A percentile compares a stretch with the other conserved stretches of the same genome.
Conservation (phyloP, 2,113 vertebrate genomes). For the Melanotaenia duboulayi region DNA sequence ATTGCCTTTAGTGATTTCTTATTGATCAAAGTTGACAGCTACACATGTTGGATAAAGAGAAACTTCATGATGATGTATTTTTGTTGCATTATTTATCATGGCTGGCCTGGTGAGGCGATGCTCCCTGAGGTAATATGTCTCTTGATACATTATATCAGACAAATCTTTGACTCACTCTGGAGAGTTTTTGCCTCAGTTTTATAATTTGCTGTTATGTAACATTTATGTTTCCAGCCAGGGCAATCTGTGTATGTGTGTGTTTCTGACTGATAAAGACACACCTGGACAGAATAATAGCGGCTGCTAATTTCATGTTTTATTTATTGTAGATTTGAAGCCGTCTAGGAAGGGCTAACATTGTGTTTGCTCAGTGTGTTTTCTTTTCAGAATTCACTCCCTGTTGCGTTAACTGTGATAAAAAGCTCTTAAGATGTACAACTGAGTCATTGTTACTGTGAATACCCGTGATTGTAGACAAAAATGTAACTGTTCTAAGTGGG, state of each 20-base stretch:
- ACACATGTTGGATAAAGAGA: slow-evolving; percentile 82
- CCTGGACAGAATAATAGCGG: slow-evolving; percentile 19
- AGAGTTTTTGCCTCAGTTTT: slow-evolving; percentile 63
- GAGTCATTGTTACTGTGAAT: slow-evolving; percentile 19
- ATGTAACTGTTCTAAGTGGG: background rate
- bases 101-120: slow-evolving; percentile 64
- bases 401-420: background rate
- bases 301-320: slow-evolving; percentile 56
- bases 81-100: slow-evolving; percentile 80
- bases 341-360: background rate
- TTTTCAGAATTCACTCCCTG: slow-evolving; percentile 8
- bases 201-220: slow-evolving; percentile 68
- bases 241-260: slow-evolving; percentile 4
- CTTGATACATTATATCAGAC: slow-evolving; percentile 77
- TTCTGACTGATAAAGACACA: slow-evolving; percentile 29
- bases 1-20: slow-evolving; percentile 61
- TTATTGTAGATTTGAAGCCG: slow-evolving; percentile 19
- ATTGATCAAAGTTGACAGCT: slow-evolving; percentile 84
- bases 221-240: slow-evolving; percentile 49
- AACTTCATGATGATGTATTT: slow-evolving; percentile 79
- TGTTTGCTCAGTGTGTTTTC: slow-evolving; percentile 17
- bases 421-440: background rate
- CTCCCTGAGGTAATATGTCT: slow-evolving; percentile 77
- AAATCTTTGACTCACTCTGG: slow-evolving; percentile 65
- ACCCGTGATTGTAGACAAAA: background rate